Evolutionary conservation across 2,113 vertebrate genomes (phyloP).

Genomic region (Tenebrosternarchus preto): DNA sequence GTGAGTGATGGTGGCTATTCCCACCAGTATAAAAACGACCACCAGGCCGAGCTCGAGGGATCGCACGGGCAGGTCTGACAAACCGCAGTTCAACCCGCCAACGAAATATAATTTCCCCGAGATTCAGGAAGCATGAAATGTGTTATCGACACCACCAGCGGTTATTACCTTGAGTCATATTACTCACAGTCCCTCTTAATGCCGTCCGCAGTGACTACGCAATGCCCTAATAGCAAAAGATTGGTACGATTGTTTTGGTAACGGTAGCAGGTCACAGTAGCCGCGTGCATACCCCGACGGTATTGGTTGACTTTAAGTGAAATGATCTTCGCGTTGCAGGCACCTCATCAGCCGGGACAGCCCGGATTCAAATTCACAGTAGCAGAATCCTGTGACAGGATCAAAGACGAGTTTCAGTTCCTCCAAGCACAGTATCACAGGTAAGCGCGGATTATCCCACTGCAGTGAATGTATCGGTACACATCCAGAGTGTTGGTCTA

Average conservation of each 20-base stretch:
- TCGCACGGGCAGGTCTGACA: conserved; percentile 48
- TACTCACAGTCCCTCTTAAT: conserved; percentile 8
- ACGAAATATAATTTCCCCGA: conserved; percentile 43
- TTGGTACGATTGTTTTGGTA: conserved; percentile 33
- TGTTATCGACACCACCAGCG: conserved; percentile 55
- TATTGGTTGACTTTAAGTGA: conserved; percentile 5
- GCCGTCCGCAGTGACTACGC: conserved; percentile 2
- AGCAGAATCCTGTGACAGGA: conserved; percentile 90
- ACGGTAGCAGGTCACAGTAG: not conserved
- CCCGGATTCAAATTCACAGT: conserved; percentile 95
- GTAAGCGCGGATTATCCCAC: conserved; percentile 59
- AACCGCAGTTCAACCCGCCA: conserved; percentile 41
- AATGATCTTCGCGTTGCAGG: conserved; percentile 69
- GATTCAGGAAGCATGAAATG: conserved; percentile 55
- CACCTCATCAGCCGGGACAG: conserved; percentile 91
- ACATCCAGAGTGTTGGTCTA: too few relatives aligned
- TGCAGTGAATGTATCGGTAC: conserved; percentile 13
- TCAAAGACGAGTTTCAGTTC: conserved; percentile 96
- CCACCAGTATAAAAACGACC: conserved; percentile 45
- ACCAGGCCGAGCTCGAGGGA: conserved; percentile 53
- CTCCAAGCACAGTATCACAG: conserved; percentile 95
- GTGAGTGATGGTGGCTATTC: conserved; percentile 59
- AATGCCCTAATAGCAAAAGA: conserved; percentile 9
- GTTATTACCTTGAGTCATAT: conserved; percentile 49
- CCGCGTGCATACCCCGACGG: not conserved